Conservation (phyloP, 2,888 invertebrate species). For the Thelaira solivaga region DNA sequence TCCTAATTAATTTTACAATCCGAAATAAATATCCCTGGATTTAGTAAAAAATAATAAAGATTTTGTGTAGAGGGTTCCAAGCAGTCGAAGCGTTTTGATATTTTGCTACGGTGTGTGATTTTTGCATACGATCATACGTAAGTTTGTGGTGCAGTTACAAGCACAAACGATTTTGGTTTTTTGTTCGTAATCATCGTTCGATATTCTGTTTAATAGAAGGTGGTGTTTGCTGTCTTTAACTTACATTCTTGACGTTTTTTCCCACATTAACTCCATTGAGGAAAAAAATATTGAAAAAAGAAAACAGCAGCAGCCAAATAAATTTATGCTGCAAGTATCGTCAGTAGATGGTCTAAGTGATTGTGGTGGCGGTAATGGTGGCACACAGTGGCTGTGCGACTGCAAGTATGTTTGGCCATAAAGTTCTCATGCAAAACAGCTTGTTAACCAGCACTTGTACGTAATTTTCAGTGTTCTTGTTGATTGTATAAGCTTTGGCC, state of each 20-base stretch:
- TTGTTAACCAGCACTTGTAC: conserved; percentile 66
- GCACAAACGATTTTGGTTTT: background rate
- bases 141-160: conserved; percentile 24
- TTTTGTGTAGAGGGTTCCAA: too few species aligned
- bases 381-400: conserved; percentile 30
- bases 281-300: conserved; percentile 20
- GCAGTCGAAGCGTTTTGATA: background rate
- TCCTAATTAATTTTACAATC: too few species aligned
- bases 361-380: background rate
- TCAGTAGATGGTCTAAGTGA: background rate
- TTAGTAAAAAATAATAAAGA: too few species aligned
- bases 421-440: conserved; percentile 73
- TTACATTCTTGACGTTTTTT: conserved; percentile 74
- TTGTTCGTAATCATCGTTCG: background rate
- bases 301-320: background rate
- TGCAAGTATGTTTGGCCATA: conserved; percentile 6
- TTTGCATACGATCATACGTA: conserved; percentile 51
- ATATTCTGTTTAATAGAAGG: conserved; percentile 1
- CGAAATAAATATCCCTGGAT: too few species aligned
- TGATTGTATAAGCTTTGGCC: conserved; percentile 13
- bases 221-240: conserved; percentile 54
- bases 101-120: conserved; percentile 30
- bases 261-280: conserved; percentile 70
- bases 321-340: conserved; percentile 4
- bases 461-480: conserved; percentile 26